Base-by-base conservation (phyloP, 2,888 invertebrate species). In the Troglohyphantes excavatus region DNA sequence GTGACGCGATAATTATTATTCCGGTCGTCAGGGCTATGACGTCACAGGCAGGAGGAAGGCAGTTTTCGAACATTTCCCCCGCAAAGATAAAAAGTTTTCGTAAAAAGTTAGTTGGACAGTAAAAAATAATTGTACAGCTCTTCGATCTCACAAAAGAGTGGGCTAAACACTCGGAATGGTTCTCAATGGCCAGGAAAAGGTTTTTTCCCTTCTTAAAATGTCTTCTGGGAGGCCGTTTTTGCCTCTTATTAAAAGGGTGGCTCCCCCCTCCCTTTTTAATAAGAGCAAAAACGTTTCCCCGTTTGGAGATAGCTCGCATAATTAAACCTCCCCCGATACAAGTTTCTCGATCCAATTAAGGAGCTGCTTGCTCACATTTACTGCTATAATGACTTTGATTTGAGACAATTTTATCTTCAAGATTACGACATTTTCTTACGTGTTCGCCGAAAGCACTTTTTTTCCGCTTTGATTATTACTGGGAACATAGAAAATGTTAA, bases 51-150 rank as follows among this genome's bases (percentile, higher is more conserved):
- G 65, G 43, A 67, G 33, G 75, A 53, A 76, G 78, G 63, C 76
- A 78, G 39, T 75, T 76, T 88, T 65, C 72, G 81, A 88, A 88
- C 88, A 78, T 76, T 76, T 75, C 27, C 87, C n/a, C 63, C 13
- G 72, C 79, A 67, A 79, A 88, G 88, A 88, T 88, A 88, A 88
- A 88, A 88, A 88, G 65, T 88, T 82, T 53, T 88, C 65, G 88
- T 63, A 88, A 88, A 88, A 88, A 88, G 88, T 88, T 88, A 88
- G 88, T 88, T 82, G 88, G 81, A 88, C 75, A 88, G 70, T 88
- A 88, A 88, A 88, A 88, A 88, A 88, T 88, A 88, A 88, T 88
- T 88, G 88, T 79, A 87, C 79, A 26, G 79, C 86, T 87, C 72
- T 87, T 43, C 65, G 68, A 79, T 87, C 72, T 78, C 46, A 85